These are phyloP conservation scores for Helicorthomorpha holstii DNA, from an alignment of 1,140 invertebrate genomes.

Conservation along the genomic window DNA sequence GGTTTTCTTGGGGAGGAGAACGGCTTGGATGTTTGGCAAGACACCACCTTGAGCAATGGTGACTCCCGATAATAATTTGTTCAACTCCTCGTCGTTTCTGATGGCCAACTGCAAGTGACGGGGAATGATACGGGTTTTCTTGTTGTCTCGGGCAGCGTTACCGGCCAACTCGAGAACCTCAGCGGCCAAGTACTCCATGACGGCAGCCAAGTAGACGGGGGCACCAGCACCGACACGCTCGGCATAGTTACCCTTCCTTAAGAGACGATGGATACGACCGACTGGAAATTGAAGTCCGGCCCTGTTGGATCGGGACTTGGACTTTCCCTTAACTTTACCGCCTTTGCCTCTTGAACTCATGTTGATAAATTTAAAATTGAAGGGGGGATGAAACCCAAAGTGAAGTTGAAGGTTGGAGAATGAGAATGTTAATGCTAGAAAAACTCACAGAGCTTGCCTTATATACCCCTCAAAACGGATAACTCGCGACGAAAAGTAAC, in stretches of 20 bases:
- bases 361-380: too few relatives aligned
- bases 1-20: slow-evolving; percentile 48
- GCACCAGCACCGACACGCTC: slow-evolving; percentile 21
- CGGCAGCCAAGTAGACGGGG: slow-evolving; percentile 27
- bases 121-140: slow-evolving; percentile 34
- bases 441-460: too few relatives aligned
- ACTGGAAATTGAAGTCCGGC: slow-evolving; percentile 33
- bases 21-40: slow-evolving; percentile 55
- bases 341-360: slow-evolving; percentile 20
- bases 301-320: slow-evolving; percentile 21
- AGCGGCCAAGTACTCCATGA: slow-evolving; percentile 28
- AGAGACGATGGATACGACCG: slow-evolving; percentile 28
- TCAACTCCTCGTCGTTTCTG: slow-evolving; percentile 31
- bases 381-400: too few relatives aligned
- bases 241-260: slow-evolving; percentile 24
- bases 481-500: too few relatives aligned
- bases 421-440: too few relatives aligned
- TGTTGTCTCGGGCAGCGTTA: slow-evolving; percentile 52
- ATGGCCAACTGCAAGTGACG: slow-evolving; percentile 33
- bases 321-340: slow-evolving; percentile 16
- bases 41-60: slow-evolving; percentile 73
- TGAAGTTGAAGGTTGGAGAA: too few relatives aligned
- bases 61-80: slow-evolving; percentile 37
- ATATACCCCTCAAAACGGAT: too few relatives aligned
- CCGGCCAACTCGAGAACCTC: slow-evolving; percentile 42